Evolutionary conservation across 2,113 vertebrate species (phyloP).

Genomic region (Prionailurus viverrinus): DNA sequence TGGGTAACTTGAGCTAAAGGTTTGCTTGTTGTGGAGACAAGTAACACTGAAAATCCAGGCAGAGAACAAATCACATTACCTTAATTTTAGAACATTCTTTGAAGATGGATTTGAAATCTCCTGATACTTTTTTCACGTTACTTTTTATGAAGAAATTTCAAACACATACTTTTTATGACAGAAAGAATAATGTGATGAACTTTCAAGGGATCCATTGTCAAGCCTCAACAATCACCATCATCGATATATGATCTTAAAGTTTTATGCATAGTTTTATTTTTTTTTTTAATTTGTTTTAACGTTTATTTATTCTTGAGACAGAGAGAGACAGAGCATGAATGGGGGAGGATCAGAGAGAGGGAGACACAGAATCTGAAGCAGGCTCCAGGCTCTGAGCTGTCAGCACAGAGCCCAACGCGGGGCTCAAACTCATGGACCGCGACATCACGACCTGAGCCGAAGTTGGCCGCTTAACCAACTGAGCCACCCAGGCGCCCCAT

Average conservation of each 20-base stretch:
- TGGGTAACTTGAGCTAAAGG: conserved; percentile 47
- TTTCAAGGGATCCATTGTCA: neutral
- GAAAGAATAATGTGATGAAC: neutral
- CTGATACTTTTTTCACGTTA: neutral
- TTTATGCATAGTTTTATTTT: neutral
- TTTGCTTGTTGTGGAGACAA: conserved; percentile 74
- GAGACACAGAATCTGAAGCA: too few species aligned
- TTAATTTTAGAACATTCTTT: conserved; percentile 55
- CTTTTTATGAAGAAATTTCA: neutral
- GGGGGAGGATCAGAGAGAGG: too few species aligned
- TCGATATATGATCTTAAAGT: neutral
- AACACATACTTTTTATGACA: neutral
- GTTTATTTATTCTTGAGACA: too few species aligned
- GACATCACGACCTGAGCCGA: too few species aligned
- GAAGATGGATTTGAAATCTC: conserved; percentile 46
- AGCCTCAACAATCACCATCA: neutral
- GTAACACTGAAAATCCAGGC: conserved; percentile 53
- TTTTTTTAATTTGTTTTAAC: too few species aligned
- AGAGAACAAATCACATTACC: conserved; percentile 46
- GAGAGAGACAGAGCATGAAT: too few species aligned
- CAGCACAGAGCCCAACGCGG: too few species aligned
- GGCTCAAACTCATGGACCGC: too few species aligned
- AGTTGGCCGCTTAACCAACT: too few species aligned
- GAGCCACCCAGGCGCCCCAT: neutral
- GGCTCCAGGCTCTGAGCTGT: too few species aligned